Percentiles rank a stretch among this genome's conserved stretches.
Evolutionary conservation across 2,888 invertebrate genomes (phyloP).

Genomic region (Nomada goodeniana): DNA sequence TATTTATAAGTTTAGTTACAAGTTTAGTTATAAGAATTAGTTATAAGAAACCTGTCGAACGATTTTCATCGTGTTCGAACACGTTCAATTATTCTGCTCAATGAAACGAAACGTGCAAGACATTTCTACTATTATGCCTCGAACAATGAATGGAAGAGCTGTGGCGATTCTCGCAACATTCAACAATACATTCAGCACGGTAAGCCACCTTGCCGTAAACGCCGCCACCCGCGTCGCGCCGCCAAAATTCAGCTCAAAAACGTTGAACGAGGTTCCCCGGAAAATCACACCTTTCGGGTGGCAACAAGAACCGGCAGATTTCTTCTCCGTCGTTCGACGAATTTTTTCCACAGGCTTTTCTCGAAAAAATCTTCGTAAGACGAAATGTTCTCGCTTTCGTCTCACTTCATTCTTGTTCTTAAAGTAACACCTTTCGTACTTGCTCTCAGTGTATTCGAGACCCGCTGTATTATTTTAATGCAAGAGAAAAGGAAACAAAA

Average conservation of each 20-base stretch:
- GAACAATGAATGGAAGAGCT: constrained; percentile 66
- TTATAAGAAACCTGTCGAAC: neutral
- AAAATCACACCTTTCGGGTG: constrained; percentile 48
- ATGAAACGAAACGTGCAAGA: constrained; percentile 1
- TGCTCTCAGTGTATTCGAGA: too few species aligned
- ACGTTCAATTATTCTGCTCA: neutral
- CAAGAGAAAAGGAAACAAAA: too few species aligned
- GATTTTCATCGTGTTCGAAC: neutral
- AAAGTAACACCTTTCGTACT: neutral
- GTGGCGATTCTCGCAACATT: constrained; percentile 47
- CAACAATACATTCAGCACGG: constrained; percentile 67
- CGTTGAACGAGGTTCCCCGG: constrained; percentile 40
- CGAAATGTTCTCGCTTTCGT: neutral
- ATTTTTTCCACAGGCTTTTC: neutral
- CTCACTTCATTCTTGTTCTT: neutral
- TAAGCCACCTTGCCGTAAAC: constrained; percentile 40
- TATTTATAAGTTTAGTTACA: too few species aligned
- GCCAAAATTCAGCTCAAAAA: constrained; percentile 64
- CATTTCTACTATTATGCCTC: constrained; percentile 6
- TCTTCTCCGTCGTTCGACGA: constrained; percentile 8
- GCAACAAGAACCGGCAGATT: constrained; percentile 52
- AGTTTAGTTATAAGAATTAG: too few species aligned
- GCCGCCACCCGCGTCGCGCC: constrained; percentile 75
- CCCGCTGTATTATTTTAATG: too few species aligned
- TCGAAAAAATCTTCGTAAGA: neutral